Evolutionary conservation across 2,888 invertebrate species (phyloP).

Genomic region (Pelosia muscerda): DNA sequence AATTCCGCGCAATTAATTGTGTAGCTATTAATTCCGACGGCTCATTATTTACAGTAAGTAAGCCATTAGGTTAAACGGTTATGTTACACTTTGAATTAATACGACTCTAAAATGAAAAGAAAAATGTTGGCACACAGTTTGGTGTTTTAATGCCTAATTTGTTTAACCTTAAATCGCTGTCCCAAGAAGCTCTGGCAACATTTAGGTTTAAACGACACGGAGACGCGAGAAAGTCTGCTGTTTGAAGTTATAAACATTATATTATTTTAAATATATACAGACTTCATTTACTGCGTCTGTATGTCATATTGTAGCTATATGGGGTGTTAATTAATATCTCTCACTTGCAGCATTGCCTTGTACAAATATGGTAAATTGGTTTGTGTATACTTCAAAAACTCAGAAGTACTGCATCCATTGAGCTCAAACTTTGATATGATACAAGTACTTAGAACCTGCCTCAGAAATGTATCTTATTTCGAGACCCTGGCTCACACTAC

Average conservation of each 20-base stretch:
- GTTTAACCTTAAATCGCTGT: neutral
- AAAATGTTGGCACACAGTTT: neutral
- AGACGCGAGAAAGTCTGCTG: neutral
- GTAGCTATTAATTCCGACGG: constrained; percentile 44
- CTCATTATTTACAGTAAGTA: constrained; percentile 41
- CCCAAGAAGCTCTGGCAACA: too few species aligned
- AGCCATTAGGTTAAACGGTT: constrained; percentile 12
- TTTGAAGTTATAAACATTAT: neutral
- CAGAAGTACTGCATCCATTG: too few species aligned
- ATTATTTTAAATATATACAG: neutral
- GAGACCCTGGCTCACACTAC: too few species aligned
- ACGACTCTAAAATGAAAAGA: neutral
- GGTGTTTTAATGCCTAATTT: neutral
- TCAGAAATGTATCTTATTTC: too few species aligned
- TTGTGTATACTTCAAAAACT: too few species aligned
- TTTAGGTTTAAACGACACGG: neutral
- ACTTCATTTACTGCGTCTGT: neutral
- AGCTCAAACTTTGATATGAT: too few species aligned
- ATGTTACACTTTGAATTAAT: neutral
- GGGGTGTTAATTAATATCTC: too few species aligned
- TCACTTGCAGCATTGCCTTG: too few species aligned
- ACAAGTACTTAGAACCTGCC: too few species aligned
- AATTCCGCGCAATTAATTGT: constrained; percentile 52
- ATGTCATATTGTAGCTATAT: too few species aligned
- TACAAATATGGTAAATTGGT: too few species aligned